These are phyloP conservation scores for Baccha elongata DNA, from an alignment of 2,888 invertebrate species.

Conservation along the genomic window DNA sequence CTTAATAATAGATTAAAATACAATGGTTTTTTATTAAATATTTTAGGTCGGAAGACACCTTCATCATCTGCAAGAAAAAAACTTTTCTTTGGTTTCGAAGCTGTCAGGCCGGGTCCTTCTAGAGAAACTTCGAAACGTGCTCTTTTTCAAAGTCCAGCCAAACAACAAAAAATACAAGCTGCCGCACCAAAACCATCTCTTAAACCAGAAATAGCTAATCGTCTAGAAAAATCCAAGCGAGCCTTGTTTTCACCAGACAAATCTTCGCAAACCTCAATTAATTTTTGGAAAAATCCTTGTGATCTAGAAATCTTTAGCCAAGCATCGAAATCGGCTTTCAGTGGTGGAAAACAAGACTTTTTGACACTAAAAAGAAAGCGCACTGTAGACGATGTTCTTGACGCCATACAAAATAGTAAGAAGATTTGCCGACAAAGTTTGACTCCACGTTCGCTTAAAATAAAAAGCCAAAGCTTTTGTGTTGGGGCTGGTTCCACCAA, in stretches of 20 bases:
- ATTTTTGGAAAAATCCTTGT: slow-evolving; percentile 6
- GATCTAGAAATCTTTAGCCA: slow-evolving; percentile 55
- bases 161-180: slow-evolving; percentile 81
- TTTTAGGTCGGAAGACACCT: slow-evolving; percentile 79
- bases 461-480: slow-evolving; percentile 82
- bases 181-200: slow-evolving; percentile 76
- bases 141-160: slow-evolving; percentile 89
- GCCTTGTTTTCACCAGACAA: slow-evolving; percentile 86
- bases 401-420: slow-evolving; percentile 77
- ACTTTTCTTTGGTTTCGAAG: slow-evolving; percentile 76
- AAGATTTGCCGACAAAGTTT: slow-evolving; percentile 76
- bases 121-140: slow-evolving; percentile 87
- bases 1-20: too few species aligned
- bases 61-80: slow-evolving; percentile 80
- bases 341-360: slow-evolving; percentile 45
- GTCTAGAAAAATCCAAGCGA: slow-evolving; percentile 85
- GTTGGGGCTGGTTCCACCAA: slow-evolving; percentile 79
- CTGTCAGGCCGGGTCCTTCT: slow-evolving; percentile 80
- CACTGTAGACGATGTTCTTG: slow-evolving; percentile 76
- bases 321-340: slow-evolving; percentile 75
- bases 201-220: slow-evolving; percentile 83
- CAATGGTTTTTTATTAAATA: not conserved
- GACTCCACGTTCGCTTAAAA: slow-evolving; percentile 80
- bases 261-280: slow-evolving; percentile 41
- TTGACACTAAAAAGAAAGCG: slow-evolving; percentile 79